Conservation (phyloP, 2,888 invertebrate genomes). For the Chrysotoxum bicinctum region DNA sequence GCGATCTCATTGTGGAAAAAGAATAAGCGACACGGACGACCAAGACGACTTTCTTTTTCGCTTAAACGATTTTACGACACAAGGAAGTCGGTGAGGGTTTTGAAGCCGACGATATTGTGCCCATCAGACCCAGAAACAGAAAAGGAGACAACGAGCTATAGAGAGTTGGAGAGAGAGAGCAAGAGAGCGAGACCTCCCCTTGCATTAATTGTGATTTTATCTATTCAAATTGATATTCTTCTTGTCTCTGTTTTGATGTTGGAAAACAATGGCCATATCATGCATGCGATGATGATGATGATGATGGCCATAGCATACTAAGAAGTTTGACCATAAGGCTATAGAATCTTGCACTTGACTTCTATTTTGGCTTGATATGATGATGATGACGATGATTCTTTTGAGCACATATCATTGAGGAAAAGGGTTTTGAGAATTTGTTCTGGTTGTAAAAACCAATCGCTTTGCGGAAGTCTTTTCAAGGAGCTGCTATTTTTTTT, state of each 20-base stretch:
- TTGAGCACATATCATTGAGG: conserved; percentile 34
- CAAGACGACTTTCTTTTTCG: conserved; percentile 59
- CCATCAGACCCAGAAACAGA: background rate
- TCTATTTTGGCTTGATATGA: conserved; percentile 43
- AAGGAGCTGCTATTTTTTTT: background rate
- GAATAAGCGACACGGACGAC: conserved; percentile 1
- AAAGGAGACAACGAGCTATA: background rate
- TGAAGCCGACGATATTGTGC: background rate
- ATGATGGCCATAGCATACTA: conserved; percentile 21
- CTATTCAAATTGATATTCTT: conserved; percentile 69
- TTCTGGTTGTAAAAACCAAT: conserved; percentile 59
- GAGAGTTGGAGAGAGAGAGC: background rate
- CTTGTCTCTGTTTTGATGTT: conserved; percentile 19
- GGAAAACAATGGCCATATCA: conserved; percentile 54
- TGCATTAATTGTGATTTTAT: conserved; percentile 70
- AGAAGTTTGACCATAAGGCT: conserved; percentile 8
- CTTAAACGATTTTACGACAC: conserved; percentile 42
- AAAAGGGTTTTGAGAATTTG: conserved; percentile 45
- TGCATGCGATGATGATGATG: conserved; percentile 31
- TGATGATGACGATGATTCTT: conserved; percentile 6
- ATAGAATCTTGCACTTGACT: conserved; percentile 44
- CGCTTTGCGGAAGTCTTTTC: conserved; percentile 33
- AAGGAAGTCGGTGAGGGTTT: conserved; percentile 47
- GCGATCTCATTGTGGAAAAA: conserved; percentile 49
- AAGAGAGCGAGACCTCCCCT: background rate